These are phyloP conservation scores for Eupsilia transversa DNA, from an alignment of 2,888 invertebrate species.

Conservation along the genomic window DNA sequence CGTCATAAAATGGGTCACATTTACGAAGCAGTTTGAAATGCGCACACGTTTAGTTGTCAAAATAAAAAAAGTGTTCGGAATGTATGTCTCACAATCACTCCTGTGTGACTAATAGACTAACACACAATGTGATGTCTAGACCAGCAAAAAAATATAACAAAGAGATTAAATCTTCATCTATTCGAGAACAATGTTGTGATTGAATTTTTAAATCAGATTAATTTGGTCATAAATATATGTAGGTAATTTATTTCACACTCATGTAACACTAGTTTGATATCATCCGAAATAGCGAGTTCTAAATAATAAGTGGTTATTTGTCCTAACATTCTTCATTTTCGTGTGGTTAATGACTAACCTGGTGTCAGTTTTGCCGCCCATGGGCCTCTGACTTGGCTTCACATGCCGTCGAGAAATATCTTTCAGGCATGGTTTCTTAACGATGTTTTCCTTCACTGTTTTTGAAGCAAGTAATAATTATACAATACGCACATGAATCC, in stretches of 20 bases:
- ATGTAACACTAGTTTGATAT: not conserved
- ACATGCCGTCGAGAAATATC: too few species aligned
- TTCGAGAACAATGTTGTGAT: constrained; percentile 34
- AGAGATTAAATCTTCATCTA: constrained; percentile 47
- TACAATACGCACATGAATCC: too few species aligned
- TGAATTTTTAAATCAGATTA: constrained; percentile 32
- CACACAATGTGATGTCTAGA: constrained; percentile 58
- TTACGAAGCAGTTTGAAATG: constrained; percentile 38
- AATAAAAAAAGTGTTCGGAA: constrained; percentile 51
- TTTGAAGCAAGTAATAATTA: too few species aligned
- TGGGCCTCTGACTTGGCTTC: too few species aligned
- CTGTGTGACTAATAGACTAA: constrained; percentile 50
- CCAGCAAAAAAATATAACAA: constrained; percentile 57
- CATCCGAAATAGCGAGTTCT: constrained; percentile 2
- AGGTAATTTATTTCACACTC: constrained; percentile 27
- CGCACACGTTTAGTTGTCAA: constrained; percentile 29
- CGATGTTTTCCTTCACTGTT: too few species aligned
- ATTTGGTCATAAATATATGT: constrained; percentile 36
- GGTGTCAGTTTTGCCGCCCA: too few species aligned
- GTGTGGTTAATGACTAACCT: too few species aligned
- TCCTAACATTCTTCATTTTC: too few species aligned
- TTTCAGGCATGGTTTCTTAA: too few species aligned
- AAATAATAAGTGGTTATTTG: not conserved
- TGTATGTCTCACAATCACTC: constrained; percentile 40
- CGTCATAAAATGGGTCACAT: constrained; percentile 44